These are phyloP conservation scores for Drosophila mercatorum DNA, from an alignment of 2,888 invertebrate genomes.

Conservation along the genomic window DNA sequence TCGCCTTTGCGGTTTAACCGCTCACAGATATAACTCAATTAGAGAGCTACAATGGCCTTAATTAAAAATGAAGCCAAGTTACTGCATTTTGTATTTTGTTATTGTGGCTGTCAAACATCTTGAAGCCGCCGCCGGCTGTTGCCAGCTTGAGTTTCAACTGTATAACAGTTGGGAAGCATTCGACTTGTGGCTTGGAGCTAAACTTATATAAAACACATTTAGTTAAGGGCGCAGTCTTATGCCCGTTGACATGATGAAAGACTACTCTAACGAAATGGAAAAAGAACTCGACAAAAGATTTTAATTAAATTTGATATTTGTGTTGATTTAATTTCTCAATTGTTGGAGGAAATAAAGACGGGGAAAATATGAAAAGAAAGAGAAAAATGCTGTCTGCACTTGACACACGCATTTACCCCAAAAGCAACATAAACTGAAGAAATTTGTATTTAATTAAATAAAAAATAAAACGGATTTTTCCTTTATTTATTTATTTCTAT, in stretches of 20 bases:
- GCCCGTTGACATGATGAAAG: conserved; percentile 3
- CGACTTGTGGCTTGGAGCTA: not conserved
- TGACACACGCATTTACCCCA: conserved; percentile 29
- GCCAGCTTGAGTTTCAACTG: not conserved
- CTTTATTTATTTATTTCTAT: not conserved
- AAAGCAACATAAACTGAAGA: conserved; percentile 15
- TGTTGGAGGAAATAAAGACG: not conserved
- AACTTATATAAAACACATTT: not conserved
- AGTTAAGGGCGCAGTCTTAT: not conserved
- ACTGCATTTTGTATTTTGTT: conserved; percentile 5
- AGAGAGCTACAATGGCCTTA: conserved; percentile 50
- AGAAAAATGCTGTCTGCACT: conserved; percentile 27
- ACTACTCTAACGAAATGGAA: not conserved
- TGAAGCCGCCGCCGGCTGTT: conserved; percentile 2
- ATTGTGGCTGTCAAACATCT: conserved; percentile 2
- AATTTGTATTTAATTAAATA: conserved; percentile 50
- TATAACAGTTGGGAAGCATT: not conserved
- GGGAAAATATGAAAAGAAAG: not conserved
- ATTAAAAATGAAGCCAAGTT: conserved; percentile 54
- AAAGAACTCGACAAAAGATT: conserved; percentile 13
- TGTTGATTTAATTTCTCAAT: conserved; percentile 15
- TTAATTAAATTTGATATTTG: conserved; percentile 42
- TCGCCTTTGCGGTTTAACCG: conserved; percentile 22
- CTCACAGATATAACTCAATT: conserved; percentile 11
- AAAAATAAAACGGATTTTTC: not conserved